Conservation (phyloP, 2,113 vertebrate genomes). For the Madoqua kirkii region DNA sequence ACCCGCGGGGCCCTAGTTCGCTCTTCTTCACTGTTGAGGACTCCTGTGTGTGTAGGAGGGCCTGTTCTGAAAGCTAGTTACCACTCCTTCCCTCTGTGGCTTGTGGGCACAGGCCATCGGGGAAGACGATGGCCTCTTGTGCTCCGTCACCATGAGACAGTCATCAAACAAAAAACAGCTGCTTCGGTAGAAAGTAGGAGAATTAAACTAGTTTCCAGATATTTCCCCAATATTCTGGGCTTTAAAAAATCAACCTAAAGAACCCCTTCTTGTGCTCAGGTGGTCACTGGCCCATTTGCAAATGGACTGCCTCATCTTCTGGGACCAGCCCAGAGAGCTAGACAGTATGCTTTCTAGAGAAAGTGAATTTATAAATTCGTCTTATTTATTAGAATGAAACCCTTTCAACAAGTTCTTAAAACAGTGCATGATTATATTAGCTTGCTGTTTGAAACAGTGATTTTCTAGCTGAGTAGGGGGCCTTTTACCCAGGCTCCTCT, state of each 20-base stretch:
- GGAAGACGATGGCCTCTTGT: background rate
- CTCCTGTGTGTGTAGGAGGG: background rate
- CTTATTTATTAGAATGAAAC: background rate
- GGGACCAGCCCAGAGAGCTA: background rate
- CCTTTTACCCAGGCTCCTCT: background rate
- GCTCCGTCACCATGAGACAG: background rate
- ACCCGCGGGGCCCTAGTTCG: background rate
- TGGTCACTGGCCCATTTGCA: background rate
- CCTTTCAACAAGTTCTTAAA: background rate
- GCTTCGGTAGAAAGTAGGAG: background rate
- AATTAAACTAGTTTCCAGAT: background rate
- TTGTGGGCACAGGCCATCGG: background rate
- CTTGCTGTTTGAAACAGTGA: background rate
- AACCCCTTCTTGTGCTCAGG: background rate
- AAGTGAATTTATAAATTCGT: background rate
- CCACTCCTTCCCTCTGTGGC: background rate
- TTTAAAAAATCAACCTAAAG: background rate
- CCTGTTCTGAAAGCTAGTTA: background rate
- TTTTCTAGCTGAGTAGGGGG: background rate
- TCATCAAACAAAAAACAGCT: background rate
- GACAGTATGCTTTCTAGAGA: background rate
- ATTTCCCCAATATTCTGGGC: background rate
- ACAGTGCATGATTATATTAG: background rate
- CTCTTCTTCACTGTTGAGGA: background rate
- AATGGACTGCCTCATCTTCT: background rate